Evolutionary conservation across 2,113 vertebrate species (phyloP), one percentile per base, ranked within the genome.

Genomic region (Prietella phreatophila): DNA sequence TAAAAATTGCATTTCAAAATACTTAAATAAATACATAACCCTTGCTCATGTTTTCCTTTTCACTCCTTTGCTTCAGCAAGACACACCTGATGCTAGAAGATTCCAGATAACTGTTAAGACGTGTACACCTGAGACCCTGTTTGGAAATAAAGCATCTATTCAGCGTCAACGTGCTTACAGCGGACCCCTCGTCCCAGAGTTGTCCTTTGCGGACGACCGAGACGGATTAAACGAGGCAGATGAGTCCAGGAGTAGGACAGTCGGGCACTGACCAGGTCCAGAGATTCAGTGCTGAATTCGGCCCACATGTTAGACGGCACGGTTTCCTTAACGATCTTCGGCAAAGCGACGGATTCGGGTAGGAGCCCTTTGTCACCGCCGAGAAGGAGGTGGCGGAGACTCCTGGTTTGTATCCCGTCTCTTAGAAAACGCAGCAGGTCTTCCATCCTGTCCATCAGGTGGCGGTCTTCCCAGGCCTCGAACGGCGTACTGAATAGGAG

Each of bases 381-480:
- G 60, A 97, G 90, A 83, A 97, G 95, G 30, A 96, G 94, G 92
- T 97, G 96, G 87, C 93, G 94, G 55, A 97, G 93, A n/a, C 91
- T 88, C 17, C 91, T 94, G 84, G 89, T 91, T 79, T 93, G 94
- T 88, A 97, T 93, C 80, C 94, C 93, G 33, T 95, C 95, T 90
- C 93, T 88, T 27, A 97, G 94, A 92, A 93, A 94, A n/a, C 92
- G 88, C 73, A 97, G 93, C 86, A 97, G 67, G 50, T 96, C 96
- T 86, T 95, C 96, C 90, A 97, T 91, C 71, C 96, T 89, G 78
- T 95, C 94, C 84, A 93, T 87, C 88, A 97, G 91, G 87, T 94
- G 94, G 8, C 55, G 90, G 73, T 96, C 96, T 0, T 95, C 95
- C 96, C 96, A 97, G 42, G 93, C 92, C 1, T 93, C 93, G 22